Conservation (phyloP, 2,888 invertebrate species). For the Bursaphelenchus okinawaensis region DNA sequence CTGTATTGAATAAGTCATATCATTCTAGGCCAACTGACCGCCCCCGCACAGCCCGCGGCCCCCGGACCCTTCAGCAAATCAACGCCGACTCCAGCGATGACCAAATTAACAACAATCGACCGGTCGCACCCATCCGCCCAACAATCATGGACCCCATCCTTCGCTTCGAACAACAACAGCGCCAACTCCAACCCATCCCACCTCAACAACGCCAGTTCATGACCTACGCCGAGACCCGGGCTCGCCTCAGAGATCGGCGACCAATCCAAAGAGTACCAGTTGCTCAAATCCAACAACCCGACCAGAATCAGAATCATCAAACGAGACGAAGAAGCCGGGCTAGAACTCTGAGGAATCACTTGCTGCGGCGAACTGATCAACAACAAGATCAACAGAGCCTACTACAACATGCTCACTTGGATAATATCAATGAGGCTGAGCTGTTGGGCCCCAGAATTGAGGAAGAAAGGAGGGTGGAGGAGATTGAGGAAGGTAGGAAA, state of each 20-base stretch:
- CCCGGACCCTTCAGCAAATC: background rate
- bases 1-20: too few relatives aligned
- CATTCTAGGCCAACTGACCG: background rate
- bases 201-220: slow-evolving; percentile 3
- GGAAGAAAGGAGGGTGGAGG: background rate
- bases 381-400: slow-evolving; percentile 3
- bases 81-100: background rate
- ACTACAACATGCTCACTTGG: background rate
- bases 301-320: background rate
- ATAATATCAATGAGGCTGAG: background rate
- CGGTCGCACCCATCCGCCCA: background rate
- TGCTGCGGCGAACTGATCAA: background rate
- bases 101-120: background rate
- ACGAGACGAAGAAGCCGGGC: background rate
- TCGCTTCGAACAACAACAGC: background rate
- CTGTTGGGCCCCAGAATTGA: background rate
- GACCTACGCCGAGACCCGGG: slow-evolving; percentile 10
- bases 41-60: background rate
- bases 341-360: background rate
- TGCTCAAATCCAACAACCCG: background rate
- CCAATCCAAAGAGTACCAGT: slow-evolving; percentile 12
- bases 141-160: background rate
- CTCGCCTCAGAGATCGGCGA: slow-evolving; percentile 7
- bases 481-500: background rate
- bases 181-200: background rate